Percentiles rank a stretch among this genome's conserved stretches.
Evolutionary conservation across 2,797 vertebrate genomes (phyloP).

Genomic region (Neostethus bicornis): DNA sequence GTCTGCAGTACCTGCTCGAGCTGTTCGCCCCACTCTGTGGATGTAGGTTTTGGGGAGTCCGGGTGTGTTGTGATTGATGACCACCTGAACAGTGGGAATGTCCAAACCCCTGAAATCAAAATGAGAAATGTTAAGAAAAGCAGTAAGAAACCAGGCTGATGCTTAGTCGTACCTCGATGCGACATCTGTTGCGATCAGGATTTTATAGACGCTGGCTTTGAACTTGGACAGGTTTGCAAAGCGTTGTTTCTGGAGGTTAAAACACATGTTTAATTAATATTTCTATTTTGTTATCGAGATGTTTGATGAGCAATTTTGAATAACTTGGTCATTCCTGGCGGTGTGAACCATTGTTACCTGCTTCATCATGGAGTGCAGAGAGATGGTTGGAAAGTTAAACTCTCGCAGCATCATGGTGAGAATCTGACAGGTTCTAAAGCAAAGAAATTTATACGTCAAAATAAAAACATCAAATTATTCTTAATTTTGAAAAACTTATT

Average conservation of each 20-base stretch:
- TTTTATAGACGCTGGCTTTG: conserved; percentile 95
- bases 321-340: background rate
- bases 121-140: no score
- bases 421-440: conserved; percentile 88
- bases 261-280: background rate
- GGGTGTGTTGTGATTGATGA: conserved; percentile 97
- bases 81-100: conserved; percentile 93
- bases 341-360: conserved; percentile 79
- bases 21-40: conserved; percentile 95
- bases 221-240: conserved; percentile 94
- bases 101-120: conserved; percentile 88
- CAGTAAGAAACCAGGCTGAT: background rate
- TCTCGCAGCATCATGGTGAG: conserved; percentile 94
- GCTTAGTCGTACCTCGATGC: conserved; percentile 84
- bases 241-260: conserved; percentile 84
- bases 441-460: no score
- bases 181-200: conserved; percentile 94
- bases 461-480: no score
- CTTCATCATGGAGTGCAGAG: conserved; percentile 97
- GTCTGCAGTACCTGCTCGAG: conserved; percentile 85
- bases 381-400: conserved; percentile 88
- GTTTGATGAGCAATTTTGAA: no score
- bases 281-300: no score
- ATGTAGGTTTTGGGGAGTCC: conserved; percentile 96
- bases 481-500: no score